These are phyloP conservation scores for Chelmon rostratus DNA, from an alignment of 2,797 vertebrate species.

Conservation along the genomic window DNA sequence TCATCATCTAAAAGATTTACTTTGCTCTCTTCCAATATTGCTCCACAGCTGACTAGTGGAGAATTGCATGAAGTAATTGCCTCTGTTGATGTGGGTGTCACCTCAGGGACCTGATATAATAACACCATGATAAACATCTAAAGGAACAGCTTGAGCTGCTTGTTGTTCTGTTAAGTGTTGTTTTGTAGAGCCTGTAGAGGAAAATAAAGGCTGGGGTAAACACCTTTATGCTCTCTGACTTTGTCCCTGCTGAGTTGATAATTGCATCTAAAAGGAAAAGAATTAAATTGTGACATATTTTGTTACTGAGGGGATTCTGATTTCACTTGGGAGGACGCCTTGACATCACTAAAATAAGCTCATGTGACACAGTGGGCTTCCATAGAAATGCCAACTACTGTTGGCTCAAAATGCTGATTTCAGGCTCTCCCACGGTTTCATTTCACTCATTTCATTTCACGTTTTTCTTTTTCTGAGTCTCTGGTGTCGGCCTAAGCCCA, in stretches of 20 bases:
- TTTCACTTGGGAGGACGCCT: conserved; percentile 24
- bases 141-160: conserved; percentile 53
- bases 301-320: conserved; percentile 24
- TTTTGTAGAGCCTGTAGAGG: conserved; percentile 41
- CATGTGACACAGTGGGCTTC: conserved; percentile 69
- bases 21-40: conserved; percentile 50
- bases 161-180: conserved; percentile 52
- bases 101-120: conserved; percentile 62
- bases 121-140: conserved; percentile 60
- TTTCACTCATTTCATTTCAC: neutral
- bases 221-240: conserved; percentile 35
- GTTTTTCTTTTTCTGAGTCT: neutral
- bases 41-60: conserved; percentile 58
- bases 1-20: conserved; percentile 49
- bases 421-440: neutral
- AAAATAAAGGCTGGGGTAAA: conserved; percentile 41
- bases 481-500: conserved; percentile 39
- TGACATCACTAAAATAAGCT: conserved; percentile 10
- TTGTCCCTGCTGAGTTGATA: conserved; percentile 30
- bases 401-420: neutral
- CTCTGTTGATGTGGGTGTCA: conserved; percentile 69
- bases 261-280: conserved; percentile 30
- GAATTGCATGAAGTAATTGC: conserved; percentile 58
- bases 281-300: conserved; percentile 47
- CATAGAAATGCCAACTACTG: conserved; percentile 16